phyloP scores from a whole-genome alignment of 2,113 vertebrate species.

The Tupaia tana region DNA sequence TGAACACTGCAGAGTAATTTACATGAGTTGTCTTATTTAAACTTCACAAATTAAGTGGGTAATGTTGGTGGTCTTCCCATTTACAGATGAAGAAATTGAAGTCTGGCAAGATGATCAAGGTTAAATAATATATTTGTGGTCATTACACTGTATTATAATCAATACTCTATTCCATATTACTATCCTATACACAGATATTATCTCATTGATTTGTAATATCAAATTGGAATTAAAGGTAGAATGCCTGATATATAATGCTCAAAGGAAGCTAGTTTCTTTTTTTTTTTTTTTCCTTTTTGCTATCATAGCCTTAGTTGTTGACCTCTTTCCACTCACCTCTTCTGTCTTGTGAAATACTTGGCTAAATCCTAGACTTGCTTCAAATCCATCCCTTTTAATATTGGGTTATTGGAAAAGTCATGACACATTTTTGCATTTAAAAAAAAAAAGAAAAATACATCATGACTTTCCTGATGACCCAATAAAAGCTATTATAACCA shows the following conservation, averaged over 20 bases:
- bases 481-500: background rate
- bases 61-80: background rate
- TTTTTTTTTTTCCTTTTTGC: background rate
- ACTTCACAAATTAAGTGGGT: background rate
- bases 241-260: background rate
- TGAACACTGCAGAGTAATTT: background rate
- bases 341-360: background rate
- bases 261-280: background rate
- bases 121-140: background rate
- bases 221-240: background rate
- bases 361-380: background rate
- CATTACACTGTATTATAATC: background rate
- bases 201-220: background rate
- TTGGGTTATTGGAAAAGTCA: too few relatives aligned
- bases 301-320: background rate
- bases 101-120: background rate
- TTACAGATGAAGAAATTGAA: constrained; percentile 27
- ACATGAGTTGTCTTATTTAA: background rate
- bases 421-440: too few relatives aligned
- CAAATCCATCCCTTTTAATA: background rate
- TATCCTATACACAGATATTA: background rate
- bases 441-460: too few relatives aligned
- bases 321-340: background rate
- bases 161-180: background rate
- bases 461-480: too few relatives aligned